Conservation (phyloP, 2,888 invertebrate species). For the Xylota segnis region DNA sequence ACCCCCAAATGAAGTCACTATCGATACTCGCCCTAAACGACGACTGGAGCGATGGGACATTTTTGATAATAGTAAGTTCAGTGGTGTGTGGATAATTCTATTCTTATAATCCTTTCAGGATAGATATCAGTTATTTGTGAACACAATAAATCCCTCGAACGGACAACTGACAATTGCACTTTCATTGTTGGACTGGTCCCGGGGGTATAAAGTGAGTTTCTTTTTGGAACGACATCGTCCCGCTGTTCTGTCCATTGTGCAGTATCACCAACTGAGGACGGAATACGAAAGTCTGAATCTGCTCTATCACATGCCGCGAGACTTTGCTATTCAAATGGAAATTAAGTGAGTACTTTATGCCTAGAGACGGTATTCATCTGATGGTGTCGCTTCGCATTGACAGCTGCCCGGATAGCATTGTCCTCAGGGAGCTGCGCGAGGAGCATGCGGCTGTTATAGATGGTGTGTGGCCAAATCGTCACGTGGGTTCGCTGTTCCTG, state of each 20-base stretch:
- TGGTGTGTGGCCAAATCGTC: conserved; percentile 76
- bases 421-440: conserved; percentile 61
- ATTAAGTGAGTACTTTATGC: conserved; percentile 19
- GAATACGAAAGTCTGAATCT: conserved; percentile 24
- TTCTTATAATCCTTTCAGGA: conserved; percentile 78
- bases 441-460: conserved; percentile 69
- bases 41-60: conserved; percentile 81
- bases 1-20: conserved; percentile 79
- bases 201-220: conserved; percentile 31
- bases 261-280: conserved; percentile 19
- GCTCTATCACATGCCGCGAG: conserved; percentile 32
- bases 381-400: conserved; percentile 2
- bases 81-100: conserved; percentile 1
- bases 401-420: conserved; percentile 68
- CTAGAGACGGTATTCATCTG: neutral
- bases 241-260: conserved; percentile 34
- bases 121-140: conserved; percentile 82
- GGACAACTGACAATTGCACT: conserved; percentile 68
- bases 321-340: conserved; percentile 39
- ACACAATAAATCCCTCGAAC: conserved; percentile 78
- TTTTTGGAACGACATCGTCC: conserved; percentile 37
- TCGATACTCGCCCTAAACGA: conserved; percentile 80
- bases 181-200: conserved; percentile 41
- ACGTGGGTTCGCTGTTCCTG: conserved; percentile 73
- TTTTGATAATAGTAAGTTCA: conserved; percentile 73